Percentiles rank a stretch among this genome's conserved stretches.
phyloP scores from a whole-genome alignment of 2,888 invertebrate species.

The Diaperis boleti region DNA sequence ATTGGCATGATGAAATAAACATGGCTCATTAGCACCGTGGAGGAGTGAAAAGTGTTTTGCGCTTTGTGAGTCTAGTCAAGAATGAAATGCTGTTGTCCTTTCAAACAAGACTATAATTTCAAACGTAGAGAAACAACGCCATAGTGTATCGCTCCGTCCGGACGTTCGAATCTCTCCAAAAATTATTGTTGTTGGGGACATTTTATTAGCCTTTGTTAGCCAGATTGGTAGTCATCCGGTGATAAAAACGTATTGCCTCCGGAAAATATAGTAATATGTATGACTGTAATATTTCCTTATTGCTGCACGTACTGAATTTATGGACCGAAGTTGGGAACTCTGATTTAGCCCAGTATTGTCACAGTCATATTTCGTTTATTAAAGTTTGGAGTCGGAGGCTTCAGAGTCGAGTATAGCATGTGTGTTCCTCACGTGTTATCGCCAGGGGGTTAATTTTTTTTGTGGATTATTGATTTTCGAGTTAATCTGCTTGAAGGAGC shows the following conservation, averaged over 20 bases:
- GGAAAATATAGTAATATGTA: slow-evolving; percentile 31
- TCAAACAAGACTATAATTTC: too few relatives aligned
- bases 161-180: not conserved
- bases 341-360: slow-evolving; percentile 20
- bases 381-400: slow-evolving; percentile 1
- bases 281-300: slow-evolving; percentile 33
- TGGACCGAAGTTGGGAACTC: slow-evolving; percentile 22
- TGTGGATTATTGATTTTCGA: not conserved
- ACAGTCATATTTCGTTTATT: slow-evolving; percentile 9
- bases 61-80: not conserved
- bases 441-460: not conserved
- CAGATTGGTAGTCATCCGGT: slow-evolving; percentile 14
- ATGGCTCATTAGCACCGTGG: slow-evolving; percentile 11
- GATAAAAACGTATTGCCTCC: slow-evolving; percentile 30
- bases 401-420: not conserved
- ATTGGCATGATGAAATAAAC: slow-evolving; percentile 25
- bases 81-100: not conserved
- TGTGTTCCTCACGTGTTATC: not conserved
- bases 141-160: not conserved
- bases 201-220: slow-evolving; percentile 32
- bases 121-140: not conserved
- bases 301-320: slow-evolving; percentile 32
- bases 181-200: slow-evolving; percentile 3
- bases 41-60: slow-evolving; percentile 2
- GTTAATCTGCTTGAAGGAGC: slow-evolving; percentile 2